These are phyloP conservation scores for Cetoscarus ocellatus DNA, from an alignment of 2,797 vertebrate genomes.

Conservation along the genomic window DNA sequence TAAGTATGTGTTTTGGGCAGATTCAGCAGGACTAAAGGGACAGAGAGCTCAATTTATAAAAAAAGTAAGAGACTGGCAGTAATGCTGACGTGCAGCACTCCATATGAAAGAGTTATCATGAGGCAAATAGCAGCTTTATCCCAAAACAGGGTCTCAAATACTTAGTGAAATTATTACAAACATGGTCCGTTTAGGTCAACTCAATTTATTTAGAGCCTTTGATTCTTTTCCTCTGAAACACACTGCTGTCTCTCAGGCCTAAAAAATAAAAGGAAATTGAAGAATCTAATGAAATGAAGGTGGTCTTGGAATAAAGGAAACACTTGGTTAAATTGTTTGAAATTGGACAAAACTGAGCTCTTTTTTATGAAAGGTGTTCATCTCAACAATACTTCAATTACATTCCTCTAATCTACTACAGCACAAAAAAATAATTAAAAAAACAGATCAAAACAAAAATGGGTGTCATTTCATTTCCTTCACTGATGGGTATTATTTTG, in stretches of 20 bases:
- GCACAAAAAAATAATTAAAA: too few species aligned
- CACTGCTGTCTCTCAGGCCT: background rate
- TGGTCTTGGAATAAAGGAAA: slow-evolving; percentile 1
- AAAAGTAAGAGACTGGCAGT: slow-evolving; percentile 21
- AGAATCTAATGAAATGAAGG: background rate
- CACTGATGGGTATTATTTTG: too few species aligned
- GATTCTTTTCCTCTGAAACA: background rate
- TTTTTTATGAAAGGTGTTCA: too few species aligned
- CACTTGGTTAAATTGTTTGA: background rate
- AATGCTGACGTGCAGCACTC: slow-evolving; percentile 19
- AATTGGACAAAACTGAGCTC: background rate
- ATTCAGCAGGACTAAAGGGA: slow-evolving; percentile 23
- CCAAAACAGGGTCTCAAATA: background rate
- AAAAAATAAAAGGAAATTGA: background rate
- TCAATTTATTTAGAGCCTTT: slow-evolving; percentile 8
- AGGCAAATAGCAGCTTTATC: slow-evolving; percentile 24
- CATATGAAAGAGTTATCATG: slow-evolving; percentile 19
- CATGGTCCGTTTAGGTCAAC: background rate
- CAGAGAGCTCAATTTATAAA: slow-evolving; percentile 15
- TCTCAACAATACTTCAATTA: too few species aligned
- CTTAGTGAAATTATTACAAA: background rate
- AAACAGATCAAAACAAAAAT: too few species aligned
- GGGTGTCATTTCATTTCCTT: background rate
- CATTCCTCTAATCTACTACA: too few species aligned
- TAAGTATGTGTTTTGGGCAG: slow-evolving; percentile 1